Percentiles rank a stretch among this genome's conserved stretches.
phyloP scores from a whole-genome alignment of 2,888 invertebrate species.

The Chymomyza procnemis region DNA sequence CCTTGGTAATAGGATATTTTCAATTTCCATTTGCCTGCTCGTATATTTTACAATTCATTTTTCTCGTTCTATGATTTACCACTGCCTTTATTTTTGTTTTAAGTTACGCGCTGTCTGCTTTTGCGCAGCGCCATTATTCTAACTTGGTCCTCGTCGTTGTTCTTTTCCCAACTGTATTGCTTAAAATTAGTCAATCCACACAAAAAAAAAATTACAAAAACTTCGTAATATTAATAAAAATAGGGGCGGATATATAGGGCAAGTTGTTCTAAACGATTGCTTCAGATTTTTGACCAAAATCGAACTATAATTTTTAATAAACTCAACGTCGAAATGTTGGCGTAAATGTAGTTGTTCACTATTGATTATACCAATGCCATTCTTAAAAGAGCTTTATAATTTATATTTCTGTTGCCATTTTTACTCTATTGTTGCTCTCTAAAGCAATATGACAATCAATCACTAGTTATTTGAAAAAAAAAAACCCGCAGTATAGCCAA shows the following conservation, averaged over 20 bases:
- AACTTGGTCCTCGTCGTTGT: background rate
- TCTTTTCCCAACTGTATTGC: slow-evolving; percentile 27
- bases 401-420: background rate
- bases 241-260: no score
- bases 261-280: no score
- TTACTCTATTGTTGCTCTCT: background rate
- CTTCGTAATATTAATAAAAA: background rate
- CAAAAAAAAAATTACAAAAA: background rate
- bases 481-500: slow-evolving; percentile 58
- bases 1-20: slow-evolving; percentile 64
- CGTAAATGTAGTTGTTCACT: no score
- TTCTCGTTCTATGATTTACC: slow-evolving; percentile 1
- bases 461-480: slow-evolving; percentile 58
- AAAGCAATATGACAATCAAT: slow-evolving; percentile 72
- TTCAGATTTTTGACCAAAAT: no score
- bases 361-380: no score
- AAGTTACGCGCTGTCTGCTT: slow-evolving; percentile 35
- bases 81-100: slow-evolving; percentile 33
- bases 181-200: no score
- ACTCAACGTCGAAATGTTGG: no score
- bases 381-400: no score
- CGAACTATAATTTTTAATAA: no score
- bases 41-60: slow-evolving; percentile 28
- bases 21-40: slow-evolving; percentile 59
- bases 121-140: slow-evolving; percentile 17